Evolutionary conservation across 2,113 vertebrate genomes (phyloP).

Genomic region (Pelvicachromis taeniatus): DNA sequence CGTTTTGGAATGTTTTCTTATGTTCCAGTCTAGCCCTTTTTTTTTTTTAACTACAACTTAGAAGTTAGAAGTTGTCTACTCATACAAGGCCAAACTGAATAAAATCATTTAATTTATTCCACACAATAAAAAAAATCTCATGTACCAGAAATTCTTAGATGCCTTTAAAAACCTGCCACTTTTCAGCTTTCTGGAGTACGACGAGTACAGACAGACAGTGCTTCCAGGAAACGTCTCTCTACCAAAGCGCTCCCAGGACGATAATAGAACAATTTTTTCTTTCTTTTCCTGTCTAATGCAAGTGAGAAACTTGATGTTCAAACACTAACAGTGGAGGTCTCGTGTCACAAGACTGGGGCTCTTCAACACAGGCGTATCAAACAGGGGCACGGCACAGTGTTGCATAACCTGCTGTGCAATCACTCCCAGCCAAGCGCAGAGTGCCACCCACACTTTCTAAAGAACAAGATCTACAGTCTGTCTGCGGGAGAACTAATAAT

Average conservation of each 20-base stretch:
- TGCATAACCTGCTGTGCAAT: constrained; percentile 41
- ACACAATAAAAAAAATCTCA: background rate
- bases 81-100: background rate
- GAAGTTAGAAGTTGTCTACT: background rate
- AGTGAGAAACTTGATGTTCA: background rate
- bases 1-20: background rate
- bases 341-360: background rate
- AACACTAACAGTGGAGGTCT: background rate
- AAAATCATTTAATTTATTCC: background rate
- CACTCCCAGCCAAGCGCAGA: constrained; percentile 16
- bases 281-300: background rate
- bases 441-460: constrained; percentile 4
- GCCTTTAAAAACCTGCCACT: background rate
- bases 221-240: constrained; percentile 13
- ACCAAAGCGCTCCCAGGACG: background rate
- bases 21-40: background rate
- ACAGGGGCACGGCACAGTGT: constrained; percentile 1
- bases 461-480: constrained; percentile 16
- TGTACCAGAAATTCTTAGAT: background rate
- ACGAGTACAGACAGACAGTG: background rate
- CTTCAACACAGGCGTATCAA: constrained; percentile 40
- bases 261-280: background rate
- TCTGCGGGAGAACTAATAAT: constrained; percentile 38
- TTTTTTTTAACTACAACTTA: background rate
- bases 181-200: background rate